Conservation (phyloP, 2,888 invertebrate species). For the Pediacus dermestoides region DNA sequence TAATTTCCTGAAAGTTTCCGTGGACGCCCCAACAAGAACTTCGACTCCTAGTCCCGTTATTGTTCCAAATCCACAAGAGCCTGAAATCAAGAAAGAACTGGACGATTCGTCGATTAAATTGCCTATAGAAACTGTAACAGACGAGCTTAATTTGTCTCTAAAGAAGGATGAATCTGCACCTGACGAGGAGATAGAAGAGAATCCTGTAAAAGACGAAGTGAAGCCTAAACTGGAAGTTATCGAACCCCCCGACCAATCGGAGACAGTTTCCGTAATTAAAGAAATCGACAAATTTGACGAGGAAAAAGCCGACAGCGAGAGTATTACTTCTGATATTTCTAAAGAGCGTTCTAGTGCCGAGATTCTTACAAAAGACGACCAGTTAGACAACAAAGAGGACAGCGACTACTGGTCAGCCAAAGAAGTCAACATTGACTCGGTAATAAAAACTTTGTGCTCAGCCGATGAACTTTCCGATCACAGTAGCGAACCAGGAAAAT, state of each 20-base stretch:
- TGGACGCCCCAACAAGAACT: conserved; percentile 26
- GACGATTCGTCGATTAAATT: conserved; percentile 24
- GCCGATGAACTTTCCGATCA: conserved; percentile 50
- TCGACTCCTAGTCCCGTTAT: conserved; percentile 53
- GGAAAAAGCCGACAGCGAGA: conserved; percentile 44
- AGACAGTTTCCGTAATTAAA: conserved; percentile 38
- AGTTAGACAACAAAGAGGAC: conserved; percentile 52
- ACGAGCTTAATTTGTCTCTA: conserved; percentile 40
- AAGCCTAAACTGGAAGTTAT: conserved; percentile 14
- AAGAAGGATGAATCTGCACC: conserved; percentile 31
- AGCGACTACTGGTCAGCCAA: conserved; percentile 72
- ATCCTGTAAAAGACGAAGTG: conserved; percentile 19
- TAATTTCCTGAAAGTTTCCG: conserved; percentile 3
- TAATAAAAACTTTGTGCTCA: conserved; percentile 69
- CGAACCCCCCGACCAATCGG: conserved; percentile 21
- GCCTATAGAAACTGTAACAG: conserved; percentile 42
- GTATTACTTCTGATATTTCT: conserved; percentile 41
- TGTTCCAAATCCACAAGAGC: conserved; percentile 37
- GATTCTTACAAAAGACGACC: conserved; percentile 49
- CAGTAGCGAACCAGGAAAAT: conserved; percentile 42
- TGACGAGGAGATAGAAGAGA: conserved; percentile 14
- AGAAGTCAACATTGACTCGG: conserved; percentile 76
- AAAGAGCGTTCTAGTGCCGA: conserved; percentile 45
- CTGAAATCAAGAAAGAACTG: background rate
- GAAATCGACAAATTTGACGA: conserved; percentile 45